Base-by-base conservation (phyloP, 2,797 vertebrate genomes). In the Saxicola maurus region DNA sequence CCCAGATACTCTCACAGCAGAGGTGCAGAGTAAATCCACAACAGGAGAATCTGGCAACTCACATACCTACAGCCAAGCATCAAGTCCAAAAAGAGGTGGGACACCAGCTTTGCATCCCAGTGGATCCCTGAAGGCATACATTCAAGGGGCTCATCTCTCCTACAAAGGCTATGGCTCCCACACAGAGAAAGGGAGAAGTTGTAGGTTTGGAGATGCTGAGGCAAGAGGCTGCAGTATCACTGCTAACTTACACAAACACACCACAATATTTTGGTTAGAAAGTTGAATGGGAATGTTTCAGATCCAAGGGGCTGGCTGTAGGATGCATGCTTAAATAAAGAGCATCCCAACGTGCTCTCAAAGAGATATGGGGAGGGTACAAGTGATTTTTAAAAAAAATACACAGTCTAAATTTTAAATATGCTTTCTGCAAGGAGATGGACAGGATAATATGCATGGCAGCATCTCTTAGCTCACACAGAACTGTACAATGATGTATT, bases 181-280 rank as follows among this genome's bases (percentile, higher is more conserved):
- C 1, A 1, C 30, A 27, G 13, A 56, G 24, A 30, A 64, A 87
- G 48, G 37, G 2, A 53, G 45, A 64, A 75, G 31, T 5, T 67
- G 66, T 35, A 73, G 43, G n/a, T 59, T 52, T 66, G n/a, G 28
- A 37, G 19, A 45, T 10, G 5, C 28, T 35, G 35, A 49, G 42
- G 66, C 48, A 55, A 33, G 43, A 86, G 73, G 51, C 33, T 76
- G 78, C 66, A 76, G 68, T 17, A 35, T 30, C 45, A 55, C 6
- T 5, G 9, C 28, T 30, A 45, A 51, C 46, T 37, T 52, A 2
- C 18, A 74, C 31, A 24, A 23, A 33, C 4, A 3, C 2, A 51
- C 6, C 0, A 24, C 0, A 21, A 0, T 3, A 7, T 17, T 38
- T 38, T 28, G 2, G 17, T 61, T 60, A 77, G 43, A 75, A 87